Evolutionary conservation across 1,140 invertebrate genomes (phyloP).

Genomic region (Microplitis mediator): DNA sequence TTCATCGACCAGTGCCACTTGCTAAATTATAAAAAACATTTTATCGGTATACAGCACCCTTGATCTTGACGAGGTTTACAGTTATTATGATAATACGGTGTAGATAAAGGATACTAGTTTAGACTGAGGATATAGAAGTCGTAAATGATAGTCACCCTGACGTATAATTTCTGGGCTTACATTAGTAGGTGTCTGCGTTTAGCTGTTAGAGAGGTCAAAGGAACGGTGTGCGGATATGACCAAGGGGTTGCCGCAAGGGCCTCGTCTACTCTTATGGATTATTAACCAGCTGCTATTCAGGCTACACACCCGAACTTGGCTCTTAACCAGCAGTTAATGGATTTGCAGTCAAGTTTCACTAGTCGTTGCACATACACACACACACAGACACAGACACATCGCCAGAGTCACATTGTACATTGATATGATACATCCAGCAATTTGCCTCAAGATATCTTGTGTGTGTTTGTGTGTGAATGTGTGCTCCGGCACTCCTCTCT

Average conservation of each 20-base stretch:
- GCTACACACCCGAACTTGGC: conserved; percentile 7
- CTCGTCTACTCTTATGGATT: conserved; percentile 26
- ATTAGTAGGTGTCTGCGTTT: neutral
- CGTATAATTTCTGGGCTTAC: conserved; percentile 17
- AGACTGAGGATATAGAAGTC: neutral
- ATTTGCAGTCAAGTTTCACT: conserved; percentile 28
- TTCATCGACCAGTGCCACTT: neutral
- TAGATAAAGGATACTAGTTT: neutral
- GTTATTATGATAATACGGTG: too few relatives aligned
- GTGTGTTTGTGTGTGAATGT: neutral
- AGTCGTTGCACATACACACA: conserved; percentile 6
- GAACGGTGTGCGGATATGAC: neutral
- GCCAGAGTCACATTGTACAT: neutral
- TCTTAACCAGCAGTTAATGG: conserved; percentile 30
- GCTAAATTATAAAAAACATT: conserved; percentile 9
- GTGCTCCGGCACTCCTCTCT: conserved; percentile 13
- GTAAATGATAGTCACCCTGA: neutral
- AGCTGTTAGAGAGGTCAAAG: conserved; percentile 2
- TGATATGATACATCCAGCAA: too few relatives aligned
- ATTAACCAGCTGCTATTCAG: conserved; percentile 27
- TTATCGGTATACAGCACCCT: conserved; percentile 3
- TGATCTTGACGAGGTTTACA: too few relatives aligned
- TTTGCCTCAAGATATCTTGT: conserved; percentile 17
- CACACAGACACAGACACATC: neutral
- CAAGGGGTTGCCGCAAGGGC: conserved; percentile 6